phyloP scores from a whole-genome alignment of 1,140 invertebrate genomes.

The Pseudachorutes palmiensis region DNA sequence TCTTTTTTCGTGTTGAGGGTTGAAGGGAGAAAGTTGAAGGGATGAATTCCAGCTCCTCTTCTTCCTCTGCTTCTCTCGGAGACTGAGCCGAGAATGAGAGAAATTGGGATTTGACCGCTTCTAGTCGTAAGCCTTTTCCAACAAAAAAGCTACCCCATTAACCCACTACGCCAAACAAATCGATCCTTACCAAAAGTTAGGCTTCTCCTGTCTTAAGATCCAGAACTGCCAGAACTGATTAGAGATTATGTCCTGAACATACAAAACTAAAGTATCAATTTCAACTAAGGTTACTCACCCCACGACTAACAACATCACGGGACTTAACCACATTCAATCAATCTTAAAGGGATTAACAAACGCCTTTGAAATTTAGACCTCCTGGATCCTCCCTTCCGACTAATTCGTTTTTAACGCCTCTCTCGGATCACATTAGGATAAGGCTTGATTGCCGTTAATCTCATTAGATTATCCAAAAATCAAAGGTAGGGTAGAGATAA shows the following conservation, averaged over 20 bases:
- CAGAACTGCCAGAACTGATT: too few species aligned
- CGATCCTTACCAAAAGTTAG: not conserved
- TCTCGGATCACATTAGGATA: too few species aligned
- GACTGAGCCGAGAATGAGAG: not conserved
- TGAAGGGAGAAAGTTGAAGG: not conserved
- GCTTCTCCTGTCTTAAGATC: not conserved
- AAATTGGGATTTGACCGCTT: slow-evolving; percentile 10
- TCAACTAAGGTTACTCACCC: not conserved
- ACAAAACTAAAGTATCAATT: not conserved
- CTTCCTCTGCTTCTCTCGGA: not conserved
- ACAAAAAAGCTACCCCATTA: slow-evolving; percentile 1
- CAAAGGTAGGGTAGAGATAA: too few species aligned
- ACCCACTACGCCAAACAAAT: slow-evolving; percentile 10
- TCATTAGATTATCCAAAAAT: too few species aligned
- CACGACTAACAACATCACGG: not conserved
- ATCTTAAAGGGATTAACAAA: not conserved
- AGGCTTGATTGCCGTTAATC: too few species aligned
- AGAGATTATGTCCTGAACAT: too few species aligned
- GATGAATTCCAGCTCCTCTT: slow-evolving; percentile 5
- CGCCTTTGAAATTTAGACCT: too few species aligned
- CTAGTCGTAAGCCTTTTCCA: not conserved
- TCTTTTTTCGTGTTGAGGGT: not conserved
- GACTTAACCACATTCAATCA: not conserved
- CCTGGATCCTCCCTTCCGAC: too few species aligned
- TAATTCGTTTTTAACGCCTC: too few species aligned